phyloP scores from a whole-genome alignment of 2,888 invertebrate genomes.

The Leptothorax acervorum region DNA sequence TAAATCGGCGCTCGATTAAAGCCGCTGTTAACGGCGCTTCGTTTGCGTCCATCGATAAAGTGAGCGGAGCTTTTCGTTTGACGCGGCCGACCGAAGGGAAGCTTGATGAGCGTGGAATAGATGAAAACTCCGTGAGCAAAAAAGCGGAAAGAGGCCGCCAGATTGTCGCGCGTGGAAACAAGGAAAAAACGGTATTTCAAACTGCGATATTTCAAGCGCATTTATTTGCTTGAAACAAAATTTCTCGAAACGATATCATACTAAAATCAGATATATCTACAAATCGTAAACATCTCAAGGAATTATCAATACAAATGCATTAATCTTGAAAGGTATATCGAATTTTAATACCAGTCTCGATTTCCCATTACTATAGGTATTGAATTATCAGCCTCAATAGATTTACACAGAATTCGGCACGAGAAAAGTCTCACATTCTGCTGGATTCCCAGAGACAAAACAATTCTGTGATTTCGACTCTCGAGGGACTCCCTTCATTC shows the following conservation, averaged over 20 bases:
- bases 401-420: background rate
- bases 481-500: background rate
- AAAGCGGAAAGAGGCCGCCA: conserved; percentile 9
- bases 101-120: conserved; percentile 33
- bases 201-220: background rate
- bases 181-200: background rate
- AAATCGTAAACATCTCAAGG: background rate
- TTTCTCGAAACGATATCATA: background rate
- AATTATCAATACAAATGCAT: background rate
- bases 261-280: background rate
- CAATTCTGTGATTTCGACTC: conserved; percentile 24
- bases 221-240: background rate
- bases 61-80: conserved; percentile 54
- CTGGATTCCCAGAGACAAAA: conserved; percentile 6
- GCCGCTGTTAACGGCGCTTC: conserved; percentile 38
- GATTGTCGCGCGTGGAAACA: conserved; percentile 9
- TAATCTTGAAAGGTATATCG: background rate
- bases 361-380: background rate
- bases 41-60: conserved; percentile 34
- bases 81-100: conserved; percentile 39
- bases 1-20: conserved; percentile 45
- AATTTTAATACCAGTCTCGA: background rate
- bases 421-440: background rate
- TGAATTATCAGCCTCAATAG: background rate
- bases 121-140: conserved; percentile 34